phyloP scores from a whole-genome alignment of 2,797 vertebrate species.

The Helarctos malayanus region DNA sequence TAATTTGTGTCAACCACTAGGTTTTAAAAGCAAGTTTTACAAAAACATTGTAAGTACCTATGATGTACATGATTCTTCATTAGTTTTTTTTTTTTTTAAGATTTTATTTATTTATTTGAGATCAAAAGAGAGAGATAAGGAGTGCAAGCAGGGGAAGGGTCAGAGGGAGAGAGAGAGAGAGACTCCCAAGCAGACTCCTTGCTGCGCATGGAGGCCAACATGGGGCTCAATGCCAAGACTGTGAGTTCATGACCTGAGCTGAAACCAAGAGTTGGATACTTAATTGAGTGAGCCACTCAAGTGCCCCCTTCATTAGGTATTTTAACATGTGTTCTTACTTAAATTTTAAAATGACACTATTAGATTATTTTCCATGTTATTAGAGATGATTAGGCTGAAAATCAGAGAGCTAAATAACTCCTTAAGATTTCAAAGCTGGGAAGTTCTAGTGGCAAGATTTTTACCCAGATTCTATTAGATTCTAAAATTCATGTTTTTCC shows the following conservation, averaged over 20 bases:
- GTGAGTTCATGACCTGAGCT: not conserved
- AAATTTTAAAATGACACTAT: not conserved
- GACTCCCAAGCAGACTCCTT: not conserved
- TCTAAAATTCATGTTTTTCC: not conserved
- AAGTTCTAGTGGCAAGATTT: not conserved
- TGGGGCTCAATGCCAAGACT: not conserved
- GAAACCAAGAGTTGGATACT: not conserved
- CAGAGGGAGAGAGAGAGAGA: not conserved
- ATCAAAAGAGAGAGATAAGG: not conserved
- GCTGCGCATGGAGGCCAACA: not conserved
- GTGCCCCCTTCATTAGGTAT: not conserved
- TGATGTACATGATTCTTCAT: not conserved
- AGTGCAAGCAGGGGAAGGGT: not conserved
- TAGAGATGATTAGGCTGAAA: not conserved
- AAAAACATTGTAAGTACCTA: not conserved
- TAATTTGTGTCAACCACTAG: not conserved
- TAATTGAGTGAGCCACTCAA: not conserved
- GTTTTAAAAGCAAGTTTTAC: not conserved
- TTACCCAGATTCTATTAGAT: not conserved
- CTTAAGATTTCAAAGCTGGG: not conserved
- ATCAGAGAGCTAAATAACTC: not conserved
- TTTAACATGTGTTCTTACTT: not conserved
- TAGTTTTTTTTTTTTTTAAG: not conserved
- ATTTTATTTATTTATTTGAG: not conserved
- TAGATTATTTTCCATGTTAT: not conserved